phyloP scores from a whole-genome alignment of 2,113 vertebrate species.

The Cynopterus brachyotis region DNA sequence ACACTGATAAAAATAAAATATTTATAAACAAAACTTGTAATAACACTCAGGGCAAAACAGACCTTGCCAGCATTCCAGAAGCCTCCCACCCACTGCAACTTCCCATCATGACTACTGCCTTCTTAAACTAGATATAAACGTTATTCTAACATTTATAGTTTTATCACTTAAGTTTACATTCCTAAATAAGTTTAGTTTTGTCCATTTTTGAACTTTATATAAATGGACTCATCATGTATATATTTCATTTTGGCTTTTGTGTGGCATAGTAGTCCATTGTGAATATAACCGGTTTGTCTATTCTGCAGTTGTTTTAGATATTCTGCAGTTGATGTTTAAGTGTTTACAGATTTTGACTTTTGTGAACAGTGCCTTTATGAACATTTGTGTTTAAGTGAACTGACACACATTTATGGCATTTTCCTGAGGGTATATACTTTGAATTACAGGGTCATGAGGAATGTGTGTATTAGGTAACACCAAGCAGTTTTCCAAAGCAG shows the following conservation, averaged over 20 bases:
- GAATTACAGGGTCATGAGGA: neutral
- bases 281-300: neutral
- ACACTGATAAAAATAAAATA: neutral
- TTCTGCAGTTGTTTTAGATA: neutral
- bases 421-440: neutral
- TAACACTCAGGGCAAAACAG: neutral
- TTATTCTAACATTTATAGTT: neutral
- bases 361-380: neutral
- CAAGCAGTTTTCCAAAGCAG: neutral
- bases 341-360: neutral
- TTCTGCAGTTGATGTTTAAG: constrained; percentile 7
- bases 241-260: constrained; percentile 30
- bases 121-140: neutral
- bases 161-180: neutral
- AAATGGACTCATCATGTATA: neutral
- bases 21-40: neutral
- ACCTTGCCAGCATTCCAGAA: neutral
- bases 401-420: neutral
- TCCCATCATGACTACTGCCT: neutral
- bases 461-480: neutral
- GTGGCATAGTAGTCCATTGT: neutral
- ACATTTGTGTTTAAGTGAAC: neutral
- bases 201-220: neutral
- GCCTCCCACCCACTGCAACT: neutral
- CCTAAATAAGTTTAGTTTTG: neutral